Conservation (phyloP, 1,140 invertebrate genomes). For the Hylaeus anthracinus region DNA sequence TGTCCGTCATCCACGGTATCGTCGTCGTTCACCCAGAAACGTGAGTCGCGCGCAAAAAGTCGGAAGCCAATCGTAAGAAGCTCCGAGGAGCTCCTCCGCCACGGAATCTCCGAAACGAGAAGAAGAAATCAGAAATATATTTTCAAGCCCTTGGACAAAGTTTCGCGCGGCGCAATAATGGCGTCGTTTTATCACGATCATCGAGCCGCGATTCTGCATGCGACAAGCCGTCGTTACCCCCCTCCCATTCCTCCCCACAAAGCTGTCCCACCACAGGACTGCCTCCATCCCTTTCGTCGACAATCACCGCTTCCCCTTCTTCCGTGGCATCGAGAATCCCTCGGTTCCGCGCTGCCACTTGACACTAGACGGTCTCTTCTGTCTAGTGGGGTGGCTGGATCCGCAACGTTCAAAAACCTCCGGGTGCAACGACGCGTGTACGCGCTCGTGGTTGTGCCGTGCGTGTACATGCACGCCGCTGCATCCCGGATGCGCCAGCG, state of each 20-base stretch:
- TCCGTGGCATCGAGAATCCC: slow-evolving; percentile 37
- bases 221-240: slow-evolving; percentile 60
- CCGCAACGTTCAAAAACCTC: slow-evolving; percentile 57
- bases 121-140: background rate
- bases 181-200: slow-evolving; percentile 62
- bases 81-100: too few relatives aligned
- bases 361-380: slow-evolving; percentile 68
- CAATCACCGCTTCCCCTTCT: slow-evolving; percentile 35
- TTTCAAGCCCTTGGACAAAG: background rate
- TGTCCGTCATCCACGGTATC: background rate
- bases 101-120: background rate
- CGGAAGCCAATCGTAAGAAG: background rate
- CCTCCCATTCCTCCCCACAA: background rate
- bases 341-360: slow-evolving; percentile 53
- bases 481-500: slow-evolving; percentile 24
- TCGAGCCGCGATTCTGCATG: slow-evolving; percentile 55
- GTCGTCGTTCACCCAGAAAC: background rate
- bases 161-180: slow-evolving; percentile 38
- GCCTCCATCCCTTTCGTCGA: background rate
- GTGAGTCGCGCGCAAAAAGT: background rate
- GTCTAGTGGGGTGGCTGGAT: slow-evolving; percentile 60
- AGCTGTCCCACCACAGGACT: slow-evolving; percentile 18
- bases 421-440: slow-evolving; percentile 2
- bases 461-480: background rate
- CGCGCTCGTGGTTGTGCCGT: background rate